Conservation (phyloP, 2,797 vertebrate genomes). For the Silurus aristotelis region DNA sequence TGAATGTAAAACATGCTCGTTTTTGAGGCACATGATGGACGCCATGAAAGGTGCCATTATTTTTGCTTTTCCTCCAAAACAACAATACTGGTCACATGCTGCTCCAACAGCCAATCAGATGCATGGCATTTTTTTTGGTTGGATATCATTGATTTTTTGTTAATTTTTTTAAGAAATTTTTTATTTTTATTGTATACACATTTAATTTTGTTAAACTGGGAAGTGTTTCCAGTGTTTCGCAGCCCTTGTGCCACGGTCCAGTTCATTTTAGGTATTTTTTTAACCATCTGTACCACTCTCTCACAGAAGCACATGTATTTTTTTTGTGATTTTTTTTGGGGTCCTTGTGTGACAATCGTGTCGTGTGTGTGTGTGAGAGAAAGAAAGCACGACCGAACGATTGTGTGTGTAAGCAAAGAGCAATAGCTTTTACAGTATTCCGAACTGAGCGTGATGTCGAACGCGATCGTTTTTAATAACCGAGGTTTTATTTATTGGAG, state of each 20-base stretch:
- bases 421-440: constrained; percentile 44
- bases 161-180: too few species aligned
- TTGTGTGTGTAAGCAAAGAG: constrained; percentile 24
- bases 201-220: not conserved
- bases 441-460: not conserved
- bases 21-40: not conserved
- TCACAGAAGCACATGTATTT: not conserved
- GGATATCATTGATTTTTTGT: not conserved
- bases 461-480: constrained; percentile 37
- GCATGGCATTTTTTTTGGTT: constrained; percentile 1
- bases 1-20: not conserved
- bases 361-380: not conserved
- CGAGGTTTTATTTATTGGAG: constrained; percentile 48
- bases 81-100: constrained; percentile 9
- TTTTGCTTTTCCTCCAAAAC: not conserved
- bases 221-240: not conserved
- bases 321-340: not conserved
- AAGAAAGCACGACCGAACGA: too few species aligned
- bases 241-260: not conserved
- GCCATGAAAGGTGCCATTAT: not conserved
- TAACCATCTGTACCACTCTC: not conserved
- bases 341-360: not conserved
- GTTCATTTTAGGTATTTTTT: not conserved
- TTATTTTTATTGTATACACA: not conserved
- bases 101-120: constrained; percentile 29